Evolutionary conservation across 2,888 invertebrate species (phyloP).

Genomic region (Parochlus steinenii): DNA sequence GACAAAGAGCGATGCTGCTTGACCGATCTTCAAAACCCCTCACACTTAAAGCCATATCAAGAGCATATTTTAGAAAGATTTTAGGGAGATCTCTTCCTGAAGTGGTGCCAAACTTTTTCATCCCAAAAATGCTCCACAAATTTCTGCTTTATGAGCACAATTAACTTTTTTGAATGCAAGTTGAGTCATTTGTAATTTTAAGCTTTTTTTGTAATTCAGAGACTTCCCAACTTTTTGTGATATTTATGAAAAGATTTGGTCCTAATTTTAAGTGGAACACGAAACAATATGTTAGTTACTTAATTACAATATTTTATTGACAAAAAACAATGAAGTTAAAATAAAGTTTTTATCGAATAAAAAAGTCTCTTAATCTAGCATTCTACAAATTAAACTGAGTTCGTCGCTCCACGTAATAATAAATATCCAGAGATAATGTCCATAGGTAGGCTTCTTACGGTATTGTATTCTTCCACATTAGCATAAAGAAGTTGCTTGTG

Average conservation of each 20-base stretch:
- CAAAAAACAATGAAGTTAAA: too few relatives aligned
- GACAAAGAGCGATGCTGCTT: constrained; percentile 47
- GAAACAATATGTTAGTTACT: too few relatives aligned
- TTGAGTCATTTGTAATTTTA: constrained; percentile 11
- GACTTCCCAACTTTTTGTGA: too few relatives aligned
- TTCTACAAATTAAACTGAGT: constrained; percentile 51
- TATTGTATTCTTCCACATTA: constrained; percentile 73
- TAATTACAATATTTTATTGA: too few relatives aligned
- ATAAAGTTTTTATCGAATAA: too few relatives aligned
- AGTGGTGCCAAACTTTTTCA: constrained; percentile 14
- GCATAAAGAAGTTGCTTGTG: constrained; percentile 76
- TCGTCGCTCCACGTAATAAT: constrained; percentile 65
- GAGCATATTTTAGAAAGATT: constrained; percentile 15
- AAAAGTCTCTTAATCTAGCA: too few relatives aligned
- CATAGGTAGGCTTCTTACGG: constrained; percentile 72
- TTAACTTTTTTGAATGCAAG: too few relatives aligned
- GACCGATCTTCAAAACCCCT: constrained; percentile 49
- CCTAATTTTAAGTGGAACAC: too few relatives aligned
- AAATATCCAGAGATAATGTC: constrained; percentile 84
- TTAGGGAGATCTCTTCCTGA: constrained; percentile 15
- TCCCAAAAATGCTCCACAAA: constrained; percentile 14
- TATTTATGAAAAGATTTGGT: too few relatives aligned
- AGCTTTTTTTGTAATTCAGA: constrained; percentile 13
- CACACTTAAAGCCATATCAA: constrained; percentile 41
- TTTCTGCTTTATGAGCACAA: constrained; percentile 16